Evolutionary conservation across 2,113 vertebrate genomes (phyloP).

Genomic region (Ammospiza caudacuta): DNA sequence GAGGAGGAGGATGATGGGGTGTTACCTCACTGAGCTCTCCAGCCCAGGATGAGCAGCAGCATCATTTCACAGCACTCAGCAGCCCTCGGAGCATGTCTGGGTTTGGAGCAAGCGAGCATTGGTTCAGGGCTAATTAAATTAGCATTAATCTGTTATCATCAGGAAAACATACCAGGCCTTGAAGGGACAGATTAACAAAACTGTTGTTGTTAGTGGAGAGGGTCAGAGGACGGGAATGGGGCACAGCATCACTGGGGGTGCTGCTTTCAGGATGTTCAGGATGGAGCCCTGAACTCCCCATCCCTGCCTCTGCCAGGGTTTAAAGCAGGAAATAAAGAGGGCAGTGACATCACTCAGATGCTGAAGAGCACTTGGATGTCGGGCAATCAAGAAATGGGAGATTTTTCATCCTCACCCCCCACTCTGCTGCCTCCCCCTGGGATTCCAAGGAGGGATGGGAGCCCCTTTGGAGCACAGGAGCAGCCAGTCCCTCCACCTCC

Average conservation of each 20-base stretch:
- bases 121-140: not conserved
- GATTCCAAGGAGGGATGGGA: not conserved
- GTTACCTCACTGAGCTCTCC: not conserved
- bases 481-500: not conserved
- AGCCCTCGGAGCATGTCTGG: fast-evolving
- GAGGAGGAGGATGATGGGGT: not conserved
- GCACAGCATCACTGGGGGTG: fast-evolving
- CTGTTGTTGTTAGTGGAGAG: fast-evolving
- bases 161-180: not conserved
- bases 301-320: not conserved
- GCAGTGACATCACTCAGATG: not conserved
- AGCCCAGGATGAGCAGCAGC: not conserved
- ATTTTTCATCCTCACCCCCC: not conserved
- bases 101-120: not conserved
- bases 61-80: fast-evolving
- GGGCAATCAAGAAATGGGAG: not conserved
- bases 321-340: not conserved
- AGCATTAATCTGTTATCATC: not conserved
- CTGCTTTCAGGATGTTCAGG: too few species aligned
- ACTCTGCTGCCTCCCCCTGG: fast-evolving
- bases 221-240: not conserved
- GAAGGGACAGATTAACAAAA: not conserved
- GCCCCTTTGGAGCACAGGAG: fast-evolving
- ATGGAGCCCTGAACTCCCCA: not conserved
- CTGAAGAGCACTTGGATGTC: fast-evolving